phyloP scores from a whole-genome alignment of 2,113 vertebrate species.

The Phocoena phocoena region DNA sequence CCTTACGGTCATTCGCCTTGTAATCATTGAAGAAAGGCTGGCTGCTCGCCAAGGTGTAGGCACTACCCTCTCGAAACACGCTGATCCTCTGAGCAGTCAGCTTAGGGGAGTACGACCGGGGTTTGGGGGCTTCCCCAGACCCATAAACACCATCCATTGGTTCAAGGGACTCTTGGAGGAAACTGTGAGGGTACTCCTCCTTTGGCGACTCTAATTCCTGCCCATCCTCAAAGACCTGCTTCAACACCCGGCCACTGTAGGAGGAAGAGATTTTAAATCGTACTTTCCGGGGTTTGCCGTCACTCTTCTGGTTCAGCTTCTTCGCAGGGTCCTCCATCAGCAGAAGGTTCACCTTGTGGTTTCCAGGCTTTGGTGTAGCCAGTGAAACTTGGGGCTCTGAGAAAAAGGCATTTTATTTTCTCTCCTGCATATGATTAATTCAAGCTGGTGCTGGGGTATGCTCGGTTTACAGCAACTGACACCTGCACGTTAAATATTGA shows the following conservation, averaged over 20 bases:
- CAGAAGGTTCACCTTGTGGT: neutral
- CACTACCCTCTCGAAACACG: constrained; percentile 87
- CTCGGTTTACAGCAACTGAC: constrained; percentile 86
- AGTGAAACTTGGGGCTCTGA: constrained; percentile 42
- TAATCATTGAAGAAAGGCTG: constrained; percentile 75
- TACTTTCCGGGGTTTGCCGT: constrained; percentile 92
- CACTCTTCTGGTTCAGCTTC: constrained; percentile 83
- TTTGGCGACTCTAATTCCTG: constrained; percentile 94
- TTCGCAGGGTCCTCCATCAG: constrained; percentile 91
- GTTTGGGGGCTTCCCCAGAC: constrained; percentile 77
- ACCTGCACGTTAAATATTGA: constrained; percentile 86
- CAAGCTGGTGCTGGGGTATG: constrained; percentile 68
- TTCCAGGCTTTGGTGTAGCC: constrained; percentile 20
- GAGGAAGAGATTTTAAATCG: constrained; percentile 96
- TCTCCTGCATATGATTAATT: constrained; percentile 86
- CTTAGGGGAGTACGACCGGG: constrained; percentile 81
- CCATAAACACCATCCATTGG: constrained; percentile 84
- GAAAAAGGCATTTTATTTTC: constrained; percentile 69
- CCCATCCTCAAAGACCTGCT: constrained; percentile 96
- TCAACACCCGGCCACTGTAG: constrained; percentile 94
- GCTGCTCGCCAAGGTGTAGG: constrained; percentile 77
- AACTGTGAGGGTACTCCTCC: constrained; percentile 91
- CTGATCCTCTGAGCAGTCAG: constrained; percentile 94
- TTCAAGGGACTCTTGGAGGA: constrained; percentile 89
- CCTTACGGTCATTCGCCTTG: constrained; percentile 80